Evolutionary conservation across 1,140 invertebrate genomes (phyloP).

Genomic region (Temnothorax longispinosus): DNA sequence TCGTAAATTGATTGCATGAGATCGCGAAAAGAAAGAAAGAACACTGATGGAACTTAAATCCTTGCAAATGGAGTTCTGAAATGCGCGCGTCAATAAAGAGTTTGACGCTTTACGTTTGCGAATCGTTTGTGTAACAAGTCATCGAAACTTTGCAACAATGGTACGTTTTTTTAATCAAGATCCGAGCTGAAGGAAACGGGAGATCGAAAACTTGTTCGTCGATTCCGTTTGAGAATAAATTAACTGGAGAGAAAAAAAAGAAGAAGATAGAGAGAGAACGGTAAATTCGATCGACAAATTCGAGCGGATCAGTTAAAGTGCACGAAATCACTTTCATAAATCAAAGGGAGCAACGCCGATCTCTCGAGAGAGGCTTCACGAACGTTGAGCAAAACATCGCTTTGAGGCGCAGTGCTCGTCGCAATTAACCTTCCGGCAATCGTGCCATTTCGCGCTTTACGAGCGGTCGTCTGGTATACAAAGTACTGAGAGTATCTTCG

Average conservation of each 20-base stretch:
- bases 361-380: conserved; percentile 6
- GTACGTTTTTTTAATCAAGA: conserved; percentile 26
- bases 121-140: conserved; percentile 7
- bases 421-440: conserved; percentile 39
- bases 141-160: conserved; percentile 34
- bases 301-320: conserved; percentile 24
- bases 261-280: neutral
- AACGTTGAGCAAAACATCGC: conserved; percentile 12
- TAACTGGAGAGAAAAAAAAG: neutral
- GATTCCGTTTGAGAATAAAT: conserved; percentile 50
- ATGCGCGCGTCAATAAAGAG: conserved; percentile 16
- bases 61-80: neutral
- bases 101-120: neutral
- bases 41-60: conserved; percentile 2
- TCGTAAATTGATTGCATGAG: conserved; percentile 15
- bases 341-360: conserved; percentile 42
- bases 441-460: neutral
- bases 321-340: conserved; percentile 55
- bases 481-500: neutral
- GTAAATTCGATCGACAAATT: conserved; percentile 20
- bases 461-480: neutral
- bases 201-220: conserved; percentile 37
- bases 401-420: conserved; percentile 34
- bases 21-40: neutral
- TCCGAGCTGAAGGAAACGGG: conserved; percentile 3